Evolutionary conservation across 2,888 invertebrate genomes (phyloP), one percentile per base, ranked within the genome.

Genomic region (Pristionchus fissidentatus): DNA sequence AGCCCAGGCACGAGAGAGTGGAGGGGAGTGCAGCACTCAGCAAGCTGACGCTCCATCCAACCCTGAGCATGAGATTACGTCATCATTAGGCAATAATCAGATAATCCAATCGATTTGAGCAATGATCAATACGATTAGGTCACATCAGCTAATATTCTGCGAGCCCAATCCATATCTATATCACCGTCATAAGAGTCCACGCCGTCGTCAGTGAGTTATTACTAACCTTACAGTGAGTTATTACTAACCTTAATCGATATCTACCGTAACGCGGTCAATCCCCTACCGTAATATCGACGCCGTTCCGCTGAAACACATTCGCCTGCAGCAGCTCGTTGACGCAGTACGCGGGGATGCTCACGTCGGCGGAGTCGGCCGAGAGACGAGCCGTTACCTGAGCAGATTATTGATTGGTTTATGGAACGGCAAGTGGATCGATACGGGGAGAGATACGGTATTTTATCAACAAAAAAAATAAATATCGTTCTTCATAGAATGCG

Each of bases 31-130:
- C 79, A 66, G 49, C 82, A 84, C 41, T 75, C 46, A 22, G 66
- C 8, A 10, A 86, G 19, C 26, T 86, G 86, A n/a, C 81, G 75
- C 57, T 86, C 84, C 52, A 86, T 46, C 86, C 86, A 86, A 38
- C 78, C 22, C 86, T 86, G 15, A 52, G 80, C n/a, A n/a, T n/a
- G n/a, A n/a, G n/a, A n/a, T n/a, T 80, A 66, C 38, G n/a, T 4
- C 13, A 13, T 26, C 22, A 73, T 73, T 15, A 55, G 46, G 46
- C 46, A 46, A 19, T 57, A 57, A 26, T 57, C 10, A 57, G 5
- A n/a, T 57, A 8, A 57, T n/a, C 57, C 57, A 7, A 5, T 57
- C n/a, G 10, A 62, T 62, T 29, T 55, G 15, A n/a, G 22, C n/a
- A 13, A 62, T 62, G 8, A 29, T 5, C 29, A 29, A 62, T 62